Base-by-base conservation (phyloP, 2,888 invertebrate genomes). In the Caenorhabditis sp. region DNA sequence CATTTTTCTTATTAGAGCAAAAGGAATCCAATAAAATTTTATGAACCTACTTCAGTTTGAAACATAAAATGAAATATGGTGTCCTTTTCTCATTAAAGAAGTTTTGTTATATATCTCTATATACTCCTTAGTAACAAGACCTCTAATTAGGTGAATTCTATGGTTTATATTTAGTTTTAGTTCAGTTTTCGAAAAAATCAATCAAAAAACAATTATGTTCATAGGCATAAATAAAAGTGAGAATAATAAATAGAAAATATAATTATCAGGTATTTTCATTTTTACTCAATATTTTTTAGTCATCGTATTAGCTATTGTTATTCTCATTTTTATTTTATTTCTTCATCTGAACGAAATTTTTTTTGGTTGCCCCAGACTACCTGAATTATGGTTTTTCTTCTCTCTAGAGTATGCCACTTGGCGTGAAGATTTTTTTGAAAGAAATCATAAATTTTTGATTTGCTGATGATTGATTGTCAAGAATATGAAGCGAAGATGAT, bases 401-500 rank as follows among this genome's bases (percentile, higher is more conserved):
- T 31, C 5, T 31, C 4, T 31, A 10, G 4, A 31, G 10, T 31
- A 31, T 31, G 31, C 31, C 43, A 43, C 7, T 43, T 43, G 43
- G 43, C 17, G 43, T 43, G 43, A 43, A 43, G 14, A 10, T 43
- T 43, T 10, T 43, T 43, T 43, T 43, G 12, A 10, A 14, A 43
- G 14, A 43, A 43, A 43, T 43, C 43, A 43, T 43, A 52, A 52
- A 52, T 52, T 52, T 52, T 23, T 52, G 52, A 52, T 52, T 52
- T 3, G 52, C 21, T 12, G 52, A 52, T 52, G 52, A 52, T 52
- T 52, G 52, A 52, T 52, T 52, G 43, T 43, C 17, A 7, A 17
- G 12, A 10, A 36, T 5, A 36, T 36, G 36, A 36, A 31, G 31
- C 31, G 5, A 10, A 10, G 31, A 31, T 31, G 31, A 31, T 31